Base-by-base conservation (phyloP, 2,797 vertebrate genomes). In the Lacerta bilineata region DNA sequence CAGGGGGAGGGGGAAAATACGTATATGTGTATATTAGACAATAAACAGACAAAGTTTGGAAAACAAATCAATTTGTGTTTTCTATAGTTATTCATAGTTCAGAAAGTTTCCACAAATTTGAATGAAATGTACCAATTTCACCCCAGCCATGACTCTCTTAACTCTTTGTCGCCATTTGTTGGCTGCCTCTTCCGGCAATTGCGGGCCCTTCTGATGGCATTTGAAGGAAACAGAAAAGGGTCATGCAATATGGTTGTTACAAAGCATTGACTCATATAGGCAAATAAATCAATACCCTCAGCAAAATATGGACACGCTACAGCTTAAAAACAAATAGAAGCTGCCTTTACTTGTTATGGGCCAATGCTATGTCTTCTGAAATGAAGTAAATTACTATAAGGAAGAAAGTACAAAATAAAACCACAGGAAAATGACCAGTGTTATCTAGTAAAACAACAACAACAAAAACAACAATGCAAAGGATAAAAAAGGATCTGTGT, bases 101-200 rank as follows among this genome's bases (percentile, higher is more conserved):
- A 88, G 88, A 84, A 85, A 87, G 88, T 91, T 93, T 94, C 91
- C 94, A 83, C 11, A 94, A 89, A 91, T 83, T 95, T 96, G 94
- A 96, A 95, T 93, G 94, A 94, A 91, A 97, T 96, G 96, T 97
- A 98, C 96, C 97, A 97, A 97, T 96, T 97, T 97, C 95, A 98
- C 97, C 97, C 97, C 97, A 89, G 97, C 96, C 97, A 98, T 97
- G 97, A 97, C 97, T 93, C 95, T 97, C 96, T 97, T 97, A 97
- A 98, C 97, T 96, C 97, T 97, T 96, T 97, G 95, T 95, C 96
- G 97, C 98, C 98, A 98, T 95, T 96, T 97, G 97, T 97, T 98
- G 94, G 96, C 90, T 87, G 96, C 90, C 81, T 97, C 97, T 93
- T 97, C 97, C 46, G 95, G 95, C 90, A 95, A 93, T 93, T 96